A percentile compares a stretch with the other conserved stretches of the same genome.
These are phyloP conservation scores for Schizaphis graminum DNA, from an alignment of 2,888 invertebrate species.

Conservation along the genomic window DNA sequence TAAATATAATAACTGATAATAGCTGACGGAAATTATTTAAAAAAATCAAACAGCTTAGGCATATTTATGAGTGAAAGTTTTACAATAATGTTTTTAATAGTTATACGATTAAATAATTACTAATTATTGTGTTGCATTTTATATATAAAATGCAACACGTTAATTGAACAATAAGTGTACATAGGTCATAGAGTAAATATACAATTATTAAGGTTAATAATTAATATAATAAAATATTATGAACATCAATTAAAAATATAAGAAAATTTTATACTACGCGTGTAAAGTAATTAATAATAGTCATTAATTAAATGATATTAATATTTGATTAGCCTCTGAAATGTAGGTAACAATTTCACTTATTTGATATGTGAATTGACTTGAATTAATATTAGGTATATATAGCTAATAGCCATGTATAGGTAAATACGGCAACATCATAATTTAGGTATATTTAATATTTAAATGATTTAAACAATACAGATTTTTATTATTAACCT, in stretches of 20 bases:
- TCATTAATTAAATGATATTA: not conserved
- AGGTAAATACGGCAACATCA: not conserved
- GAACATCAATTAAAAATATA: not conserved
- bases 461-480: not conserved
- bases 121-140: too few relatives aligned
- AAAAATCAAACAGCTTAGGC: not conserved
- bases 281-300: not conserved
- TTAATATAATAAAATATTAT: slow-evolving; percentile 12
- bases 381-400: not conserved
- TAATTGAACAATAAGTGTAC: not conserved
- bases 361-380: not conserved
- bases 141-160: not conserved
- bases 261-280: not conserved
- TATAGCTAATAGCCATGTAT: too few relatives aligned
- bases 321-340: not conserved
- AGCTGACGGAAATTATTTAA: not conserved
- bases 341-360: not conserved
- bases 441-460: too few relatives aligned
- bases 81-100: not conserved
- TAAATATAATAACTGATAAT: not conserved
- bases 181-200: not conserved
- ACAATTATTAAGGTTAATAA: not conserved
- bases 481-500: not conserved
- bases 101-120: not conserved
- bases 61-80: not conserved